phyloP scores from a whole-genome alignment of 2,113 vertebrate genomes.

The Columbina picui region DNA sequence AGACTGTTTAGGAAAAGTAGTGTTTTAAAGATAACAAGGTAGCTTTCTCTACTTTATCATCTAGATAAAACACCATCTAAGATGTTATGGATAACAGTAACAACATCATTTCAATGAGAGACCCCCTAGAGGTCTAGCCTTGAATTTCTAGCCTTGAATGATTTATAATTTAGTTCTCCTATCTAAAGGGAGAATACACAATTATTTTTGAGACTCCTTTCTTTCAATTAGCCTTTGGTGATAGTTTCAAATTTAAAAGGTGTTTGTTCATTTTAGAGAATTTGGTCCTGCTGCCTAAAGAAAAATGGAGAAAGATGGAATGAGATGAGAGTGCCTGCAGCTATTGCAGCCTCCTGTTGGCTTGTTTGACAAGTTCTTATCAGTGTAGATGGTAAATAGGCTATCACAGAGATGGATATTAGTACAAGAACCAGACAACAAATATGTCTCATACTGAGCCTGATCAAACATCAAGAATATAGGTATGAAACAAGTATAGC shows the following conservation, averaged over 20 bases:
- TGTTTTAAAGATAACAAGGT: neutral
- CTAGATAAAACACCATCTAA: neutral
- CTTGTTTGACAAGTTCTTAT: slow-evolving; percentile 15
- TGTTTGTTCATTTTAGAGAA: slow-evolving; percentile 47
- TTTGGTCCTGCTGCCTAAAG: slow-evolving; percentile 16
- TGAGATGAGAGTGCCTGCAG: neutral
- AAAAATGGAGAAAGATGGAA: neutral
- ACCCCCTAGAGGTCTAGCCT: neutral
- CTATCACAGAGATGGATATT: neutral
- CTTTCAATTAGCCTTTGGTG: slow-evolving; percentile 60
- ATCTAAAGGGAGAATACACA: slow-evolving; percentile 46
- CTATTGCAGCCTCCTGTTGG: neutral
- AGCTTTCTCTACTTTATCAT: neutral
- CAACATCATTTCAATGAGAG: neutral
- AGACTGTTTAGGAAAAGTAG: neutral
- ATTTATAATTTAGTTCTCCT: slow-evolving; percentile 62
- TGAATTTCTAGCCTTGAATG: slow-evolving; percentile 21
- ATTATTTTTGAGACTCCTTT: slow-evolving; percentile 49
- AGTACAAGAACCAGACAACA: neutral
- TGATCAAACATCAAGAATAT: neutral
- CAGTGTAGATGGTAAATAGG: neutral
- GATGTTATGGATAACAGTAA: neutral
- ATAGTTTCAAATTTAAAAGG: slow-evolving; percentile 59
- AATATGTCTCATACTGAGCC: neutral
- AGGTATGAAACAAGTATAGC: neutral